Evolutionary conservation across 2,113 vertebrate genomes (phyloP), one percentile per base, ranked within the genome.

Genomic region (Ammodytes marinus): DNA sequence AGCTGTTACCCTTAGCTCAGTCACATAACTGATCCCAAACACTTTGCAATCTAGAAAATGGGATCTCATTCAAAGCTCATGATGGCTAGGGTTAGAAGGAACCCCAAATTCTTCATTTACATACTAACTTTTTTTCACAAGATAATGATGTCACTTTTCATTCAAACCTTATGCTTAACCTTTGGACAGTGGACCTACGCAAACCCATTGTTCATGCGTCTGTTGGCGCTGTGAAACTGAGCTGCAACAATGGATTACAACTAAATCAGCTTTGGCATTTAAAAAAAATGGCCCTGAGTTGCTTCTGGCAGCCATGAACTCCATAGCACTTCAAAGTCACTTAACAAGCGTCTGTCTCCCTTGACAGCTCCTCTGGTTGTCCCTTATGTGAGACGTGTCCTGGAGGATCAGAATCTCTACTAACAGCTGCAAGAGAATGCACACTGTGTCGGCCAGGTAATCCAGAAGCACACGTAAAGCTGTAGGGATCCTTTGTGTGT

Each of bases 391-490:
- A 74, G 66, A 53, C 74, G 3, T 97, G 97, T 65, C 95, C 95
- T 0, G 86, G 59, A 0, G 97, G 97, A 4, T 90, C 83, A 4
- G 96, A 98, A 79, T 87, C 97, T 69, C 87, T 96, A 0, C 76
- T 50, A 60, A 65, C 79, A 4, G 95, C 94, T 0, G 85, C 96
- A 0, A 92, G 67, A 83, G 82, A 85, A 9, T 97, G 97, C 35
- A 65, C 81, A 9, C 90, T 59, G 0, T 97, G 97, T 88, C 94
- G 45, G 0, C 95, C 96, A 94, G 97, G 97, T 97, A 92, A 79
- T n/a, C 39, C 69, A 60, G 19, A 43, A 4, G 14, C 61, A 58
- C 55, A 64, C 2, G 3, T 12, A 15, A 75, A 57, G 12, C 67
- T 47, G 59, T 47, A 17, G 0, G 47, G 17, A 27, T 12, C 4